Percentiles rank a stretch among this genome's conserved stretches.
These are phyloP conservation scores for Leptodirus hochenwartii DNA, from an alignment of 2,888 invertebrate genomes.

Conservation along the genomic window DNA sequence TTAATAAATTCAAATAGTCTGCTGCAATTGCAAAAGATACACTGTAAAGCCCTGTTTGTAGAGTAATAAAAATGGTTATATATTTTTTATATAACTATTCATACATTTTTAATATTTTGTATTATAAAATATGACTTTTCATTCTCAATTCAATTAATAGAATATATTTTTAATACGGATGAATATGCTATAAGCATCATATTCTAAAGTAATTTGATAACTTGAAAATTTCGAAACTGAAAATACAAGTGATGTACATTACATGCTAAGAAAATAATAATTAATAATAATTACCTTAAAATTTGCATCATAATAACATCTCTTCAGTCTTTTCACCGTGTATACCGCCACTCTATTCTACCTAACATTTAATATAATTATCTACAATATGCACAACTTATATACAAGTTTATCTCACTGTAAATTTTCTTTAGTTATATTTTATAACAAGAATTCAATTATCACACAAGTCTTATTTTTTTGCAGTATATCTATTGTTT, in stretches of 20 bases:
- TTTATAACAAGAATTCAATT: conserved; percentile 8
- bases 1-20: too few species aligned
- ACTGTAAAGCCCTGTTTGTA: too few species aligned
- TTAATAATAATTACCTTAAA: conserved; percentile 6
- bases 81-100: too few species aligned
- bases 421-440: conserved; percentile 8
- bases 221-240: not conserved
- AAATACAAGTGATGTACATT: not conserved
- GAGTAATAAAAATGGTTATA: too few species aligned
- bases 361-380: conserved; percentile 14
- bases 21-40: too few species aligned
- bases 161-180: too few species aligned
- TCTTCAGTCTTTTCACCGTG: conserved; percentile 25
- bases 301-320: conserved; percentile 13
- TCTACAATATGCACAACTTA: conserved; percentile 16
- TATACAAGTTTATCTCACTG: conserved; percentile 12
- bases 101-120: too few species aligned
- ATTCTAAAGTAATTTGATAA: too few species aligned
- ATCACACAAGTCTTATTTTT: conserved; percentile 7
- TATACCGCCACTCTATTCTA: conserved; percentile 18
- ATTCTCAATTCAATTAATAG: too few species aligned
- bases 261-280: conserved; percentile 4
- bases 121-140: too few species aligned
- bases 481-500: too few species aligned
- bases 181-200: too few species aligned